These are phyloP conservation scores for Rhynchomys soricoides DNA, from an alignment of 2,113 vertebrate genomes.

Conservation along the genomic window DNA sequence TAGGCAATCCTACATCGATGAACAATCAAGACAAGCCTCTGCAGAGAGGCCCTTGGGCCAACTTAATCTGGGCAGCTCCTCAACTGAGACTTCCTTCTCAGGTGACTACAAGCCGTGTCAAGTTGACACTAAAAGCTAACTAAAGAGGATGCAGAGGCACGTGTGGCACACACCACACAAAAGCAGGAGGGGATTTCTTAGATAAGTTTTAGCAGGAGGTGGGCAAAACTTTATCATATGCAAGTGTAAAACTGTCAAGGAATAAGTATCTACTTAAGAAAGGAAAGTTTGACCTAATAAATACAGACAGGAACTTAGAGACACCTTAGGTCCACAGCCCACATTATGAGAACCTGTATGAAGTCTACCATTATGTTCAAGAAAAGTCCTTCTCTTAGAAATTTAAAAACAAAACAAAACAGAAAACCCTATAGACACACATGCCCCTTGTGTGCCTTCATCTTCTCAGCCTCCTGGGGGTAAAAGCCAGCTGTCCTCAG, in stretches of 20 bases:
- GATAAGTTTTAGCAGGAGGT: neutral
- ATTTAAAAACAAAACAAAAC: neutral
- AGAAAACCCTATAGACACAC: neutral
- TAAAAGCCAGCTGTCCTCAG: neutral
- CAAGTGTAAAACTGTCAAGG: neutral
- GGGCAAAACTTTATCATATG: neutral
- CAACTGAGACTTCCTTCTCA: neutral
- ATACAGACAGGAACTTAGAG: neutral
- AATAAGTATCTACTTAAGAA: neutral
- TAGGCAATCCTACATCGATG: too few species aligned
- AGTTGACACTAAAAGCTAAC: neutral
- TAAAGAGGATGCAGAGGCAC: neutral
- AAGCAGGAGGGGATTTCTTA: neutral
- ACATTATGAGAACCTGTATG: neutral
- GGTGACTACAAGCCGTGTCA: neutral
- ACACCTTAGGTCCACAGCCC: neutral
- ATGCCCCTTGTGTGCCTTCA: neutral
- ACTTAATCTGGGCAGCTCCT: neutral
- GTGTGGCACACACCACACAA: neutral
- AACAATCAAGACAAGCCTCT: neutral
- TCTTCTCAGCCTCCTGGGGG: neutral
- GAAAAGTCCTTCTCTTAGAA: constrained; percentile 25
- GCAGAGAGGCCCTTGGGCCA: neutral
- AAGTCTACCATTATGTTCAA: neutral
- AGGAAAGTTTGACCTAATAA: neutral